A percentile compares a stretch with the other conserved stretches of the same genome.
phyloP scores from a whole-genome alignment of 2,113 vertebrate genomes.

The Myodes glareolus region DNA sequence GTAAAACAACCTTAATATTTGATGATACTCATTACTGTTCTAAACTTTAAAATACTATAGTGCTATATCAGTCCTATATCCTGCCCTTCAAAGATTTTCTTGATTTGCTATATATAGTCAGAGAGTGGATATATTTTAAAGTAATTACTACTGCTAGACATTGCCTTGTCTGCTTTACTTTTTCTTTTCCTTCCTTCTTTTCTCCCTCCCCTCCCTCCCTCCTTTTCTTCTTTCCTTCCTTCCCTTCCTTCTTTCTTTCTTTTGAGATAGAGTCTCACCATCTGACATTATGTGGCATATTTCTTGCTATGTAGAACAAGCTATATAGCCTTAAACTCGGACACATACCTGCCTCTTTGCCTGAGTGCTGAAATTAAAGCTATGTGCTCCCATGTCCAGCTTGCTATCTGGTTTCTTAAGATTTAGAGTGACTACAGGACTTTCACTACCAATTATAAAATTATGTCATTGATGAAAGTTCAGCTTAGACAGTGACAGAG shows the following conservation, averaged over 20 bases:
- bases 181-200: not conserved
- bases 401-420: not conserved
- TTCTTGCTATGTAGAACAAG: not conserved
- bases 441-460: not conserved
- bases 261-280: not conserved
- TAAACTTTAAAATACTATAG: not conserved
- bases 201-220: not conserved
- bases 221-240: too few relatives aligned
- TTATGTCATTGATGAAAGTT: not conserved
- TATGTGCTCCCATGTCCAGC: not conserved
- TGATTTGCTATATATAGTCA: not conserved
- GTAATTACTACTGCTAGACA: not conserved
- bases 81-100: not conserved
- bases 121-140: conserved; percentile 15
- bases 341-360: not conserved
- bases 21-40: not conserved
- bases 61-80: not conserved
- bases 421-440: not conserved
- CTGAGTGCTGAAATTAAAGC: not conserved
- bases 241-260: not conserved
- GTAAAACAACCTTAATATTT: not conserved
- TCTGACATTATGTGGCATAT: not conserved
- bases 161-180: not conserved
- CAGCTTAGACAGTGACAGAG: not conserved
- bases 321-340: not conserved